Conservation (phyloP, 2,797 vertebrate genomes). For the Dendrocincla tyrannina region DNA sequence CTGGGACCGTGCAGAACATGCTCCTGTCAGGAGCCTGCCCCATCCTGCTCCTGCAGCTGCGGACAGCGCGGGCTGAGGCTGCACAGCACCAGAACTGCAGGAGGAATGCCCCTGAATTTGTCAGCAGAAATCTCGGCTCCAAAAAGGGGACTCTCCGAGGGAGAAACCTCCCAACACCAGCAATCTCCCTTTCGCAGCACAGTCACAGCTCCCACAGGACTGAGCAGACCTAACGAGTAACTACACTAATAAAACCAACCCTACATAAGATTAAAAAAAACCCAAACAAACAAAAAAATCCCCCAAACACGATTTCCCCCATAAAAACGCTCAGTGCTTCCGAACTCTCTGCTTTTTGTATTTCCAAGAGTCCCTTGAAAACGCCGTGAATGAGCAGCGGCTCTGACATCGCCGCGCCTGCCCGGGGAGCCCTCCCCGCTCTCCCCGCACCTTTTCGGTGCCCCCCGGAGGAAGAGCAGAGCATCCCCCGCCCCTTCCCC, state of each 20-base stretch:
- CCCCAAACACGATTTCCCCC: fast-evolving
- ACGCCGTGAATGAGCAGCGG: fast-evolving
- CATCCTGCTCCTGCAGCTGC: background rate
- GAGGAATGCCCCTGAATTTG: fast-evolving
- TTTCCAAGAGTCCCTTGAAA: background rate
- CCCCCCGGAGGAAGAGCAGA: background rate
- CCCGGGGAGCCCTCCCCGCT: background rate
- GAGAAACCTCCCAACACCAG: fast-evolving
- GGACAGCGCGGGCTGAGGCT: fast-evolving
- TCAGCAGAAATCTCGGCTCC: background rate
- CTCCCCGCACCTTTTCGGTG: background rate
- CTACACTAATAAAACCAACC: background rate
- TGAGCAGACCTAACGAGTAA: background rate
- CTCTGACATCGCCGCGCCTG: fast-evolving
- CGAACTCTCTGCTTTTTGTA: fast-evolving
- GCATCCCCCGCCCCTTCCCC: background rate
- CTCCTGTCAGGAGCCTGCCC: fast-evolving
- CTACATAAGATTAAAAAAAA: background rate
- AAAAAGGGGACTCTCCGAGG: fast-evolving
- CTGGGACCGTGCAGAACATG: fast-evolving
- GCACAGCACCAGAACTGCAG: fast-evolving
- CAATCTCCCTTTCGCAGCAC: fast-evolving
- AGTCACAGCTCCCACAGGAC: background rate
- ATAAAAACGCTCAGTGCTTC: fast-evolving
- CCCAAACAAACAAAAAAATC: too few species aligned